These are phyloP conservation scores for Anableps anableps DNA, from an alignment of 2,797 vertebrate species.

Conservation along the genomic window DNA sequence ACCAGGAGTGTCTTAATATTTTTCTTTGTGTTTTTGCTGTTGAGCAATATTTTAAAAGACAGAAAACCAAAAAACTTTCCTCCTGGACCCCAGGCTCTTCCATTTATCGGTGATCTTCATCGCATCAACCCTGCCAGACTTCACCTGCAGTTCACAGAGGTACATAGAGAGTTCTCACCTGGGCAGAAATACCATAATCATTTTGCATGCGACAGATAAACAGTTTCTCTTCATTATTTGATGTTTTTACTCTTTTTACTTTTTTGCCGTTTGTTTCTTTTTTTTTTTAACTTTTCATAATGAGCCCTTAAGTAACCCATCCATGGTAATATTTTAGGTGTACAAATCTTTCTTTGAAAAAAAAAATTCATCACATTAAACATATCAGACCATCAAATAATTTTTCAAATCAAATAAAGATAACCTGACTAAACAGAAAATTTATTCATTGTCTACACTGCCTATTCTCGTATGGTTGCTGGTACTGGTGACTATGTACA, in stretches of 20 bases:
- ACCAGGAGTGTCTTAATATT: constrained; percentile 51
- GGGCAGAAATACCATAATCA: neutral
- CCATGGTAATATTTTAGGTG: neutral
- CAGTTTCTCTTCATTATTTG: neutral
- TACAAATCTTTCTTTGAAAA: neutral
- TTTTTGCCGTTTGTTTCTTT: neutral
- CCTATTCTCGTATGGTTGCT: neutral
- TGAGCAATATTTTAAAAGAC: constrained; percentile 68
- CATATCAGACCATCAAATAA: neutral
- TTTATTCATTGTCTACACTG: neutral
- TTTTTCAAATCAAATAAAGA: neutral
- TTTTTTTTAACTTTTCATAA: neutral
- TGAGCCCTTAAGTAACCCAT: neutral
- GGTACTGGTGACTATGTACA: neutral
- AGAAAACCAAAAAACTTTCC: constrained; percentile 76
- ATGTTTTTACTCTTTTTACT: neutral
- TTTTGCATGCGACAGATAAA: too few relatives aligned
- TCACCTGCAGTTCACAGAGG: constrained; percentile 59
- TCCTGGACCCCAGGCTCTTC: constrained; percentile 76
- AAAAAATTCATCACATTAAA: neutral
- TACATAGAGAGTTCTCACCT: neutral
- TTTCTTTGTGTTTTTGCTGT: constrained; percentile 60
- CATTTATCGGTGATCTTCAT: constrained; percentile 72
- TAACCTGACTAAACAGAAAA: neutral
- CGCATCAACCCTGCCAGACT: constrained; percentile 30